Conservation (phyloP, 2,113 vertebrate species). For the Arenaria interpres region DNA sequence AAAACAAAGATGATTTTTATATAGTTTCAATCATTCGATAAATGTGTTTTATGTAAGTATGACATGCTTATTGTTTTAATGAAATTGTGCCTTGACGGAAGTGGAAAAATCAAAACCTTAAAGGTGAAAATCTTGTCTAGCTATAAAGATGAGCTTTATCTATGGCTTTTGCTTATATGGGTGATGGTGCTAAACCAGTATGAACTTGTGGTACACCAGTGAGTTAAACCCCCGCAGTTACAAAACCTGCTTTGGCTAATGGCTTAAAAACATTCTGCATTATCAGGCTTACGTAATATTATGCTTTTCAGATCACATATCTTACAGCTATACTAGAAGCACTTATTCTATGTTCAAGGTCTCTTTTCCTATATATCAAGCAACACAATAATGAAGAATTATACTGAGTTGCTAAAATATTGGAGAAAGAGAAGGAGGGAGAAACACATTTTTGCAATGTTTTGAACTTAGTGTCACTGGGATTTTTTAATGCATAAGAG, state of each 20-base stretch:
- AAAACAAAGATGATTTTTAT: too few species aligned
- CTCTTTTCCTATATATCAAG: constrained; percentile 13
- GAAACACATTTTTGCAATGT: constrained; percentile 46
- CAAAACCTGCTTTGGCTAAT: background rate
- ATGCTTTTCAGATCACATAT: constrained; percentile 16
- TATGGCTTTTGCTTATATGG: background rate
- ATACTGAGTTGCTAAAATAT: constrained; percentile 38
- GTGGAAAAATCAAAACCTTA: background rate
- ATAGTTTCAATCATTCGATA: background rate
- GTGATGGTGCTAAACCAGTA: background rate
- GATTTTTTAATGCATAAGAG: constrained; percentile 52
- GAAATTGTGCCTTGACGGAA: fast-evolving
- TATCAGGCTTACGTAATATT: constrained; percentile 26
- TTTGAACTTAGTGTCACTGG: constrained; percentile 55
- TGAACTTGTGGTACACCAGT: background rate
- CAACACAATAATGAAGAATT: constrained; percentile 36
- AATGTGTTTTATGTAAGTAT: background rate
- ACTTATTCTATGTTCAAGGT: constrained; percentile 6
- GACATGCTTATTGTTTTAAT: background rate
- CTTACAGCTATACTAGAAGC: background rate
- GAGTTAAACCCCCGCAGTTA: background rate
- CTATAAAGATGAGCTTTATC: background rate
- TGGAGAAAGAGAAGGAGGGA: background rate
- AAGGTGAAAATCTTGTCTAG: background rate
- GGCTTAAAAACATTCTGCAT: constrained; percentile 19